Conservation (phyloP, 2,888 invertebrate species). For the Allophyes oxyacanthae region DNA sequence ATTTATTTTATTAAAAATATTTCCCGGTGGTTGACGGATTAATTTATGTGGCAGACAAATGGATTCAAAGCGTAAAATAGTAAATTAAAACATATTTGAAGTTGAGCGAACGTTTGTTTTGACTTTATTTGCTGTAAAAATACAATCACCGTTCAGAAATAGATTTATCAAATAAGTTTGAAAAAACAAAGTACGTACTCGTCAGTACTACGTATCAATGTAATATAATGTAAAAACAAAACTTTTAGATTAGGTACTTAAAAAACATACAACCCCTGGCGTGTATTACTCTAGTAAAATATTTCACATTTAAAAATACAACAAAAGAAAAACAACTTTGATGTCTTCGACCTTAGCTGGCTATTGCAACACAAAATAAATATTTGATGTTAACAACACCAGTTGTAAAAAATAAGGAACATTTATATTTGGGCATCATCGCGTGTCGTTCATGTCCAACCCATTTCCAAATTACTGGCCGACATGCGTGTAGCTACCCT, state of each 20-base stretch:
- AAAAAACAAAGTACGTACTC: background rate
- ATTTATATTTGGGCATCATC: conserved; percentile 72
- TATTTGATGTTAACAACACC: conserved; percentile 47
- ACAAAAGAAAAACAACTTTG: conserved; percentile 38
- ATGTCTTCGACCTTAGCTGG: conserved; percentile 38
- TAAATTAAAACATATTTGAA: background rate
- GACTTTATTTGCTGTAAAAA: background rate
- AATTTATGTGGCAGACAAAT: conserved; percentile 14
- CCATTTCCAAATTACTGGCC: conserved; percentile 77
- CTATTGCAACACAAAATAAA: conserved; percentile 47
- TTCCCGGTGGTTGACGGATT: conserved; percentile 3
- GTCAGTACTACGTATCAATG: conserved; percentile 18
- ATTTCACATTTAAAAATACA: conserved; percentile 36
- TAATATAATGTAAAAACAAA: conserved; percentile 17
- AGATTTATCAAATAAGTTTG: conserved; percentile 9
- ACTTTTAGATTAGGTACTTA: conserved; percentile 15
- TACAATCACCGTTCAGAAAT: conserved; percentile 11
- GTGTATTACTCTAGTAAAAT: conserved; percentile 27
- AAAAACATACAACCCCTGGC: conserved; percentile 18
- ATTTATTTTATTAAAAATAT: conserved; percentile 23
- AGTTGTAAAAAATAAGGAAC: conserved; percentile 55
- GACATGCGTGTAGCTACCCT: conserved; percentile 76
- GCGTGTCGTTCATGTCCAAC: conserved; percentile 76
- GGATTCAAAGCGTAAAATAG: background rate
- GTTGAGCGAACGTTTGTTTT: conserved; percentile 2